phyloP scores from a whole-genome alignment of 2,797 vertebrate species.

The Hydrophis major region DNA sequence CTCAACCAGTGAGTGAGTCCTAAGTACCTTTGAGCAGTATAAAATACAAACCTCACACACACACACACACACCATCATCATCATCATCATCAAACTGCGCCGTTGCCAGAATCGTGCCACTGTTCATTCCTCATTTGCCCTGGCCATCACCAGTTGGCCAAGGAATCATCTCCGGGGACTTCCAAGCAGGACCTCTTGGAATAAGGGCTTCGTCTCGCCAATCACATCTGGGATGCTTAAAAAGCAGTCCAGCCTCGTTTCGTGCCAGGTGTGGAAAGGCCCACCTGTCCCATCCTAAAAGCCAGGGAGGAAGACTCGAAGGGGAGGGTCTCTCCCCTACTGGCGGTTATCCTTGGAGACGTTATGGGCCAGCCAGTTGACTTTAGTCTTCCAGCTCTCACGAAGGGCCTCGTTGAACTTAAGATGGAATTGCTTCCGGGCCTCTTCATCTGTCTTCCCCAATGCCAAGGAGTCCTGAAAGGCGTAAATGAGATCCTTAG shows the following conservation, averaged over 20 bases:
- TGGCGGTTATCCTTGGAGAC: constrained; percentile 96
- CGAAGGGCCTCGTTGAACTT: constrained; percentile 97
- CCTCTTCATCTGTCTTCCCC: constrained; percentile 93
- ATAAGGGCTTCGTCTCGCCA: not conserved
- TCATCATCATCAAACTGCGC: not conserved
- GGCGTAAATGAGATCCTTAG: not conserved
- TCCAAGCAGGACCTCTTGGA: not conserved
- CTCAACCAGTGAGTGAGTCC: not conserved
- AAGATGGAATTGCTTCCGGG: constrained; percentile 93
- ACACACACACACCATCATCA: not conserved
- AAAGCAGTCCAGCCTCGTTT: not conserved
- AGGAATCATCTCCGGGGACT: not conserved
- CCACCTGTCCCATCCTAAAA: not conserved
- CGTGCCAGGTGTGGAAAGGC: no score
- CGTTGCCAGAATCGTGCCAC: not conserved
- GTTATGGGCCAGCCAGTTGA: constrained; percentile 98
- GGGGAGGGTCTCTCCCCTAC: constrained; percentile 34
- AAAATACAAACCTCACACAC: not conserved
- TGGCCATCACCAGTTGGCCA: not conserved
- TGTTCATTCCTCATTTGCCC: not conserved
- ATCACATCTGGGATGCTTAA: no score
- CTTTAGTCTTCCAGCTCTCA: constrained; percentile 99
- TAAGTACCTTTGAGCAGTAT: constrained; percentile 15
- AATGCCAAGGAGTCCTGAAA: constrained; percentile 91
- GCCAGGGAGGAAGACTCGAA: not conserved